These are phyloP conservation scores for human DNA, from an alignment of 2,113 vertebrate genomes.

Conservation along the genomic window GRCh38 chr7:137227501-137228000, in stretches of 20 bases:
- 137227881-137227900: conserved; percentile 76
- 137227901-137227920: conserved; percentile 86
- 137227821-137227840: conserved; percentile 83
- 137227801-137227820: conserved; percentile 82
- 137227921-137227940: conserved; percentile 86
- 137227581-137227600: conserved; percentile 72
- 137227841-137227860: conserved; percentile 83
- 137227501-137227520: background rate
- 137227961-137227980: conserved; percentile 82
- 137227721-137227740: conserved; percentile 68
- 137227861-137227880: conserved; percentile 83
- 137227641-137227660: conserved; percentile 65
- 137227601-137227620: conserved; percentile 68
- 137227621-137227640: conserved; percentile 64
- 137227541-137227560: conserved; percentile 53
- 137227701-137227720: conserved; percentile 45
- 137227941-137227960: conserved; percentile 85
- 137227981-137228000: conserved; percentile 79
- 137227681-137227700: conserved; percentile 72
- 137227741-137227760: conserved; percentile 76
- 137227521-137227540: background rate
- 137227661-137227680: conserved; percentile 73
- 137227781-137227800: conserved; percentile 74
- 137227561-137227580: conserved; percentile 49
- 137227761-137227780: conserved; percentile 73